phyloP scores from a whole-genome alignment of 2,797 vertebrate species.

The Catamblyrhynchus diadema region DNA sequence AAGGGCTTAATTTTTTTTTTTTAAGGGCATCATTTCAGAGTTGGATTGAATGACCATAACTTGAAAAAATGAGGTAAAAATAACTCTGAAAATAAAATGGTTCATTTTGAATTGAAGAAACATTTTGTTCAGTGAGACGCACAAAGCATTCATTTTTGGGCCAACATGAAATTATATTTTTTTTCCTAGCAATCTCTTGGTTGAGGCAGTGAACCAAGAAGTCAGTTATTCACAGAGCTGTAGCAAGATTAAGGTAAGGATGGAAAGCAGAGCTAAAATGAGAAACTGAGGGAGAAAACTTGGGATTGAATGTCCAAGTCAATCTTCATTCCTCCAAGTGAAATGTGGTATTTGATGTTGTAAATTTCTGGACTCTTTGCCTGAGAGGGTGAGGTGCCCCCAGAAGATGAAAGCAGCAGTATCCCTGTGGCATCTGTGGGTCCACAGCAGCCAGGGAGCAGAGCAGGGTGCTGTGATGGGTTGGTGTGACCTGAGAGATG shows the following conservation, averaged over 20 bases:
- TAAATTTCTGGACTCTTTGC: not conserved
- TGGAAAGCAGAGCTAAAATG: not conserved
- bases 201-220: slow-evolving; percentile 62
- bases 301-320: not conserved
- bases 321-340: not conserved
- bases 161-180: slow-evolving; percentile 17
- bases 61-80: slow-evolving; percentile 59
- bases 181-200: slow-evolving; percentile 49
- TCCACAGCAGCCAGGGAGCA: not conserved
- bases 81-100: slow-evolving; percentile 25
- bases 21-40: not conserved
- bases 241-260: slow-evolving; percentile 51
- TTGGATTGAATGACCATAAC: slow-evolving; percentile 30
- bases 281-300: slow-evolving; percentile 16
- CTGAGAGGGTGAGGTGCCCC: rapidly evolving
- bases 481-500: not conserved
- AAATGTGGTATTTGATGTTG: not conserved
- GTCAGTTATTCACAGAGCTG: slow-evolving; percentile 49
- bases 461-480: not conserved
- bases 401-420: not conserved
- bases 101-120: slow-evolving; percentile 54
- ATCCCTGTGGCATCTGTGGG: not conserved
- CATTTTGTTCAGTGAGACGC: slow-evolving; percentile 1
- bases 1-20: not conserved
- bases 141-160: slow-evolving; percentile 27